Evolutionary conservation across 2,888 invertebrate genomes (phyloP).

Genomic region (Drosophila fungiperda): DNA sequence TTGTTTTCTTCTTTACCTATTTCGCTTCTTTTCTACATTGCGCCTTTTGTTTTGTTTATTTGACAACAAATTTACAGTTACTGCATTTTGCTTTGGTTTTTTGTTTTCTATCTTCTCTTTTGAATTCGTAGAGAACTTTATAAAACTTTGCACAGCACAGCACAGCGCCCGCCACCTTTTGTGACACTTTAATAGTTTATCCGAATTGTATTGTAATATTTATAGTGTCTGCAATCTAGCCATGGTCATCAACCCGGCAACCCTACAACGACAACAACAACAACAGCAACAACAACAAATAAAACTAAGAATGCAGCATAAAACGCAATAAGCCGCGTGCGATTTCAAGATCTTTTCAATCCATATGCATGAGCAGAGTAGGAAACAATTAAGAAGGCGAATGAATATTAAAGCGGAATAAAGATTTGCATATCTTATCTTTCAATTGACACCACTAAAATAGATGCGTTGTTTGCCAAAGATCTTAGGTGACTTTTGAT

Average conservation of each 20-base stretch:
- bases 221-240: constrained; percentile 14
- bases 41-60: constrained; percentile 36
- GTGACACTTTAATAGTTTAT: constrained; percentile 45
- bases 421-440: constrained; percentile 10
- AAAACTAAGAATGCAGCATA: neutral
- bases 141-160: constrained; percentile 35
- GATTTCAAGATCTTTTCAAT: constrained; percentile 1
- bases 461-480: constrained; percentile 5
- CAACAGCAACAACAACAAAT: neutral
- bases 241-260: constrained; percentile 1
- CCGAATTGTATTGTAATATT: constrained; percentile 14
- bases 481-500: constrained; percentile 24
- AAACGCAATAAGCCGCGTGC: constrained; percentile 4
- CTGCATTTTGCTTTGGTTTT: constrained; percentile 21
- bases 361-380: constrained; percentile 16
- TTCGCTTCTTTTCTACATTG: constrained; percentile 13
- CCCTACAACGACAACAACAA: neutral
- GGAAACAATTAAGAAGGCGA: constrained; percentile 7
- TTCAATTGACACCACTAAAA: constrained; percentile 13
- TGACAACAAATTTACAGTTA: constrained; percentile 54
- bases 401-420: constrained; percentile 10
- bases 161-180: constrained; percentile 23
- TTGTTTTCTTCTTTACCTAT: constrained; percentile 31
- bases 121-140: constrained; percentile 40
- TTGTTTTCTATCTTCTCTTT: constrained; percentile 6